Conservation (phyloP, 92 coral and sea anemone species). For the Epizoanthus ramosus region DNA sequence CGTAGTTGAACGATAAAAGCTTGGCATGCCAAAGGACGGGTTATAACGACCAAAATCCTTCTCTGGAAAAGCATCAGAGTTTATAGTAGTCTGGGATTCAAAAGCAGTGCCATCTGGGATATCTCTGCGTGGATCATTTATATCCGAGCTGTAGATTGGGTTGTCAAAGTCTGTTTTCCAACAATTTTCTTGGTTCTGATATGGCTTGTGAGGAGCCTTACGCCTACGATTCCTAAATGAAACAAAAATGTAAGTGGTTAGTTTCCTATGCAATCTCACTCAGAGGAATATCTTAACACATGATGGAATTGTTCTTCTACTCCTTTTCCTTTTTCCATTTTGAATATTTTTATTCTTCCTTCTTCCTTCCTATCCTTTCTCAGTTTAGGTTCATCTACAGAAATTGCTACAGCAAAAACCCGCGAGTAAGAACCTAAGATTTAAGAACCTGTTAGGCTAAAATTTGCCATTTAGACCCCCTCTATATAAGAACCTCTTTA, state of each 20-base stretch:
- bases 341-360: too few relatives aligned
- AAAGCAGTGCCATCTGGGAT: neutral
- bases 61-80: neutral
- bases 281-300: too few relatives aligned
- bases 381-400: too few relatives aligned
- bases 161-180: neutral
- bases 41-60: conserved; percentile 3
- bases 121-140: neutral
- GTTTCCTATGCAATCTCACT: neutral
- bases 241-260: neutral
- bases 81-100: neutral
- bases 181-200: neutral
- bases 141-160: neutral
- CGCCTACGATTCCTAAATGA: conserved; percentile 6
- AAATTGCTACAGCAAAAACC: too few relatives aligned
- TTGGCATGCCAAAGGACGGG: neutral
- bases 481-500: too few relatives aligned
- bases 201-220: neutral
- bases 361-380: too few relatives aligned
- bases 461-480: too few relatives aligned
- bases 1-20: neutral
- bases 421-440: too few relatives aligned
- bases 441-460: too few relatives aligned
- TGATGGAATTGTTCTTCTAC: too few relatives aligned
- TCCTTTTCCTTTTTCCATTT: too few relatives aligned